Base-by-base conservation (phyloP, 2,888 invertebrate species). In the Drosophila anomelani region DNA sequence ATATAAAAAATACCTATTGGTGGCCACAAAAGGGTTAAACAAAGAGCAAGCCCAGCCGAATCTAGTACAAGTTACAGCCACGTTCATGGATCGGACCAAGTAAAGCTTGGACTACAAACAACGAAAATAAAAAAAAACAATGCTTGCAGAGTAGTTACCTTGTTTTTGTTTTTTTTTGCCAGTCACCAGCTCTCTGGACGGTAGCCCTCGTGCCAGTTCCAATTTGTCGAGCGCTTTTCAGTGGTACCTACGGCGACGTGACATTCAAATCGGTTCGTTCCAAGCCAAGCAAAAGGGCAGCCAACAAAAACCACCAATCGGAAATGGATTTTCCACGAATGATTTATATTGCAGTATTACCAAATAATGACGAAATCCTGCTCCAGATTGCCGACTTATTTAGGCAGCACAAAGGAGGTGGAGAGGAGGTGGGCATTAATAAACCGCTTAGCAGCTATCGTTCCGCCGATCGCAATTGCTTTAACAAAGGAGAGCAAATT, bases 211-310 rank as follows among this genome's bases (percentile, higher is more conserved):
- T 58, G 59, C 75, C 77, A 85, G 83, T 71, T 53, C 57, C 69
- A 84, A 68, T 77, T 74, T 61, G 57, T 55, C 57, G 63, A 61
- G 71, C 60, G 68, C 58, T 87, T 78, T 88, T 85, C 77, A 75
- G 87, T 80, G 76, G 87, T 80, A 36, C 32, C 47, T 5, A 47
- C 51, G 9, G 10, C 17, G 75, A 82, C 86, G 86, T 84, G 90
- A 89, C 88, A 88, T 83, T 88, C 81, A 85, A 84, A 89, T 84
- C 74, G 77, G 15, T 68, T 54, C 23, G 74, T 73, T 57, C 54
- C 53, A 44, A 55, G 44, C 47, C 34, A 46, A 34, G 66, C 54
- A 58, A 75, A 71, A 71, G 71, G 71, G 71, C 71, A 54, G 76
- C 38, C 29, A 29, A 29, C 49, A 20, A 20, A 20, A 20, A 13